Base-by-base conservation (phyloP, 2,113 vertebrate species). In the Tragelaphus buxtoni region DNA sequence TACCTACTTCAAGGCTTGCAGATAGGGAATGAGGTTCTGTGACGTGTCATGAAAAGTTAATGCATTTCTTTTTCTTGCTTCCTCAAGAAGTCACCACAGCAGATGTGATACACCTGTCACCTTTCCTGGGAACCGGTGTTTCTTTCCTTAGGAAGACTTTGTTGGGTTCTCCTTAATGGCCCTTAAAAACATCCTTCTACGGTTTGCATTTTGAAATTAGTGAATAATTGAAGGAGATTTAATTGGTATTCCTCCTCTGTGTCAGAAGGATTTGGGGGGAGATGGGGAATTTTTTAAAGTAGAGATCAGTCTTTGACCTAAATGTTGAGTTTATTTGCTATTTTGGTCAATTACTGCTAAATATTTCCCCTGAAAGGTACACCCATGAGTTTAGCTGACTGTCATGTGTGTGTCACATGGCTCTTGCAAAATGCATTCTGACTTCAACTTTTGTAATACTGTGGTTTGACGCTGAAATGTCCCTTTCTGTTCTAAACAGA, bases 361-460 rank as follows among this genome's bases (percentile, higher is more conserved):
- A 56, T 9, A 61, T 96, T 95, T 95, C 30, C 86, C 47, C 56
- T 74, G 61, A 80, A 97, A 97, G 97, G 89, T 95, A 97, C 98
- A 98, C 98, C 98, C 98, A 96, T 97, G 95, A 69, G 95, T 98
- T 98, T 95, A 98, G 98, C 98, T 98, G 98, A 98, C 85, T 98
- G 99, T 99, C 99, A 99, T 99, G 99, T 99, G 99, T 98, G 91
- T 99, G 98, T 99, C 99, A 99, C 99, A 99, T 99, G 99, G 96
- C 92, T 98, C 98, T 99, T 99, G 98, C 99, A 99, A 99, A 99
- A 99, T 98, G 98, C 97, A 93, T 98, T 97, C 96, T 98, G 94
- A 98, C 98, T 97, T 93, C 88, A 97, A 94, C 87, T 99, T 99
- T 99, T 98, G 98, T 98, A 99, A 99, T 94, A 97, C 72, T 49